Conservation (phyloP, 2,888 invertebrate genomes). For the Leptura quadrifasciata region DNA sequence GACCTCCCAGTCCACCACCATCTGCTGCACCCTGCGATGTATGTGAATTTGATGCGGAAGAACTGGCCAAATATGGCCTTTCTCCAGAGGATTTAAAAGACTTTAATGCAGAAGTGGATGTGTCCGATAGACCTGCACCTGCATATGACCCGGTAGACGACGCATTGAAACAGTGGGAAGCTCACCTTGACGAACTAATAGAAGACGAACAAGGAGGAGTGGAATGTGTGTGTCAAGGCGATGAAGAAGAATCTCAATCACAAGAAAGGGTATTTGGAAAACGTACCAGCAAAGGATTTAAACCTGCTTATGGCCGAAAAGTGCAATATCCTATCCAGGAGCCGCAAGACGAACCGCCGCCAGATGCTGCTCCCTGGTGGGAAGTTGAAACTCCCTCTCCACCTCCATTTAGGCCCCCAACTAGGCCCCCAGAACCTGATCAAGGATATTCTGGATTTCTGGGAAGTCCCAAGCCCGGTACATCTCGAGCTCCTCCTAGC, state of each 20-base stretch:
- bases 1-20: not conserved
- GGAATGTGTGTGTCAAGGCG: not conserved
- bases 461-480: slow-evolving; percentile 9
- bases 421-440: not conserved
- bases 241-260: not conserved
- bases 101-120: not conserved
- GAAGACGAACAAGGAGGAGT: not conserved
- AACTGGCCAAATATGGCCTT: not conserved
- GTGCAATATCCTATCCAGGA: slow-evolving; percentile 19
- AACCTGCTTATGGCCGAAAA: slow-evolving; percentile 9
- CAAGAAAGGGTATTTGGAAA: not conserved
- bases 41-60: not conserved
- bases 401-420: slow-evolving; percentile 4
- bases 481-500: not conserved
- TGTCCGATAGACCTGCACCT: no score
- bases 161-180: not conserved
- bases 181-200: not conserved
- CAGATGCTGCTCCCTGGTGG: not conserved
- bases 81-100: not conserved
- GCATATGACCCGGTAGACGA: not conserved
- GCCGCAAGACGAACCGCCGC: slow-evolving; percentile 1
- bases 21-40: not conserved
- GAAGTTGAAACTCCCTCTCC: slow-evolving; percentile 8
- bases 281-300: slow-evolving; percentile 23
- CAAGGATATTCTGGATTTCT: slow-evolving; percentile 12